Base-by-base conservation (phyloP, 2,797 vertebrate species). In the Catharus ustulatus region DNA sequence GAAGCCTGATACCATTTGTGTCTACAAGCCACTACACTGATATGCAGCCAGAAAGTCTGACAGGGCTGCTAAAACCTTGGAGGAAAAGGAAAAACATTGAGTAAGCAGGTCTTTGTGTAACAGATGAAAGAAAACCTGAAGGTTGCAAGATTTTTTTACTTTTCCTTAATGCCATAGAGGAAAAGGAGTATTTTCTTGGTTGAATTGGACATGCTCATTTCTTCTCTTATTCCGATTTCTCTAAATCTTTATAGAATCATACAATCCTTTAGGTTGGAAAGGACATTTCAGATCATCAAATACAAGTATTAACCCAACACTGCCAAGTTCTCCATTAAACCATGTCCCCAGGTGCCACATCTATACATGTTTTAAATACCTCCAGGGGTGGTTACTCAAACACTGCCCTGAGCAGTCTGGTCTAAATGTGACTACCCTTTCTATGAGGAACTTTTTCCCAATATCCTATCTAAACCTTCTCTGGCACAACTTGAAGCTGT, bases 321-420 rank as follows among this genome's bases (percentile, higher is more conserved):
- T 66, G 32, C 11, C 27, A 43, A 43, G 27, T 15, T 58, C 17
- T 38, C 9, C 20, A 59, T 15, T 76, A 63, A 87, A 48, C 23
- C 14, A 26, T 3, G 20, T n/a, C 16, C 21, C 8, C n/a, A n/a
- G 1, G 5, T 3, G 0, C 17, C 40, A 48, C 23, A 48, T 63
- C 49, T 29, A 4, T 30, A 7, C 15, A 6, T 22, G 12, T n/a
- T 76, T 59, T 38, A 66, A 66, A 43, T 21, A 30, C 14, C 23
- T 54, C 9, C 40, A 64, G 15, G 20, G 4, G 6, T 30, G 23
- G 4, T 30, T 20, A 68, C 12, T 73, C 55, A 74, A 51, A n/a
- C 17, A 38, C 14, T 55, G 6, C 15, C 23, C 29, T 49, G 14
- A 16, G 29, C 17, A 62, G 23, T 15, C 27, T 62, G 17, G 19